These are phyloP conservation scores for Oryzias celebensis DNA, from an alignment of 2,113 vertebrate genomes.

Conservation along the genomic window DNA sequence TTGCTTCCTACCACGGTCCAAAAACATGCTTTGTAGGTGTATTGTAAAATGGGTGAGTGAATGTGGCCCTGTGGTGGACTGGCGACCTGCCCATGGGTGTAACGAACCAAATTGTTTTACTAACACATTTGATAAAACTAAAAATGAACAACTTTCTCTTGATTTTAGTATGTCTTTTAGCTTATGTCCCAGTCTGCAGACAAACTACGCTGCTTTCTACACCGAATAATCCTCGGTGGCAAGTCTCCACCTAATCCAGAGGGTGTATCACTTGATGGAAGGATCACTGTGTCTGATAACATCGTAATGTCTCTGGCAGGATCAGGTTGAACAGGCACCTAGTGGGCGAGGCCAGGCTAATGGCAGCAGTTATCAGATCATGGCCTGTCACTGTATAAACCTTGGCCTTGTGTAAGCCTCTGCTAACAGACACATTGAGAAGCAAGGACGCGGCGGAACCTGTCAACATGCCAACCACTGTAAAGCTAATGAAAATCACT, in stretches of 20 bases:
- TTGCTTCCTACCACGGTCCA: too few relatives aligned
- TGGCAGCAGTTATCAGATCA: slow-evolving; percentile 54
- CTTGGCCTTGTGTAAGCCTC: slow-evolving; percentile 38
- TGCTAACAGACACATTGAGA: slow-evolving; percentile 45
- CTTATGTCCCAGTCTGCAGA: slow-evolving; percentile 26
- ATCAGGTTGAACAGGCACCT: slow-evolving; percentile 51
- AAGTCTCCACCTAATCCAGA: slow-evolving; percentile 50
- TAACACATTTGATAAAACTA: too few relatives aligned
- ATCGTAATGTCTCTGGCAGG: slow-evolving; percentile 44
- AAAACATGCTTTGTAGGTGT: too few relatives aligned
- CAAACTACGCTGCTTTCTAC: slow-evolving; percentile 10
- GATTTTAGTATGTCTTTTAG: background rate
- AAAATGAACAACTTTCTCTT: background rate
- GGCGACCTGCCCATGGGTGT: too few relatives aligned
- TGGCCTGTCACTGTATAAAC: slow-evolving; percentile 41
- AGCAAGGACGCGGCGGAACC: slow-evolving; percentile 16
- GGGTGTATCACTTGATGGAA: slow-evolving; percentile 53
- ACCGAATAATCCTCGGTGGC: slow-evolving; percentile 25
- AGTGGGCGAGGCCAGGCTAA: slow-evolving; percentile 52
- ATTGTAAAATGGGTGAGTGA: too few relatives aligned
- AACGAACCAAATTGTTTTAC: too few relatives aligned
- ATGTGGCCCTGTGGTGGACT: too few relatives aligned
- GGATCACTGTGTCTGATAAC: slow-evolving; percentile 49
- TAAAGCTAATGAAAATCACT: slow-evolving; percentile 41
- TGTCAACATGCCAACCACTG: slow-evolving; percentile 40